Percentiles rank a stretch among this genome's conserved stretches.
Conservation (phyloP, 2,113 vertebrate genomes). For the Gasterosteus aculeatus region DNA sequence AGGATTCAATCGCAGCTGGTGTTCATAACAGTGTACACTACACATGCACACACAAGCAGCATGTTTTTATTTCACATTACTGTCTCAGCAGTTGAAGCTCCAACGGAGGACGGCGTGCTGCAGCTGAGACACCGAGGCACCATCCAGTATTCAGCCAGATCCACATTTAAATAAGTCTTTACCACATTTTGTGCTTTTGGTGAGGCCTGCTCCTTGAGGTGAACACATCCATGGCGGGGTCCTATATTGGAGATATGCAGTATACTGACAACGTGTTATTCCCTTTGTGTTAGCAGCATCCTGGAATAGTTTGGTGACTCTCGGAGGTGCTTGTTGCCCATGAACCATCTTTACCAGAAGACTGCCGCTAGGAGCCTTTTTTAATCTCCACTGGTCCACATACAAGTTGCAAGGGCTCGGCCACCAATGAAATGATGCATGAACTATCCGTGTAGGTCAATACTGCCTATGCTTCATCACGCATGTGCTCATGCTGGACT, state of each 20-base stretch:
- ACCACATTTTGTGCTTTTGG: slow-evolving; percentile 4
- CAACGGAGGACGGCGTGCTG: not conserved
- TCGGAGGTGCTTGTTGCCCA: slow-evolving; percentile 31
- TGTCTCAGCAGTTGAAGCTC: slow-evolving; percentile 7
- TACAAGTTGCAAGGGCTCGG: not conserved
- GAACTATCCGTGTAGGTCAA: slow-evolving; percentile 6
- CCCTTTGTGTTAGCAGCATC: slow-evolving; percentile 43
- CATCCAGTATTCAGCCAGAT: not conserved
- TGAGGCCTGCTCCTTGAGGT: slow-evolving; percentile 1
- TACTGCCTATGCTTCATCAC: slow-evolving; percentile 9
- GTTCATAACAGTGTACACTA: slow-evolving; percentile 11
- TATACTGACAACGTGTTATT: slow-evolving; percentile 36
- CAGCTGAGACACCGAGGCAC: not conserved
- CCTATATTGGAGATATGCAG: slow-evolving; percentile 9
- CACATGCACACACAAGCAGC: not conserved
- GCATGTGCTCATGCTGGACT: slow-evolving; percentile 29
- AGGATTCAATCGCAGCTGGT: slow-evolving; percentile 23
- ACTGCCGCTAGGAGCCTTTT: not conserved
- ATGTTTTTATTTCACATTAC: not conserved
- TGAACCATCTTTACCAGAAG: slow-evolving; percentile 10
- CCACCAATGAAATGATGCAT: slow-evolving; percentile 9
- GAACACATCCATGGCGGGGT: slow-evolving; percentile 22
- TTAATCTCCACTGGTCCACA: slow-evolving; percentile 7
- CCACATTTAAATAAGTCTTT: not conserved
- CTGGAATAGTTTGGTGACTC: slow-evolving; percentile 70